Evolutionary conservation across 2,113 vertebrate species (phyloP).

Genomic region (Eidolon helvum): DNA sequence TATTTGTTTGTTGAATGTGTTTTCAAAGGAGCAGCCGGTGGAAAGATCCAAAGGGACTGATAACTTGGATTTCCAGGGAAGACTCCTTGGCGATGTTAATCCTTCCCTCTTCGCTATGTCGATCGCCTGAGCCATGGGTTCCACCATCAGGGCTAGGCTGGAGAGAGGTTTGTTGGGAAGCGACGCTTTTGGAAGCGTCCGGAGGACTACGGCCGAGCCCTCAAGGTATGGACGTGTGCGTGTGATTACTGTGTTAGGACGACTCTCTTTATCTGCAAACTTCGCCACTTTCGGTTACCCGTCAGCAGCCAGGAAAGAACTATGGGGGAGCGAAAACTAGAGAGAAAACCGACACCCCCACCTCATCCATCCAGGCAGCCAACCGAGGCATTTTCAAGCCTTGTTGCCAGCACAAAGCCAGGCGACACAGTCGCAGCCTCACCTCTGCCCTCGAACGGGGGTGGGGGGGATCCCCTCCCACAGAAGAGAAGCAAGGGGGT

Average conservation of each 20-base stretch:
- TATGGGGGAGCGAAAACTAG: not conserved
- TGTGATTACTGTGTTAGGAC: not conserved
- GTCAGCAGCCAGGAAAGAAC: not conserved
- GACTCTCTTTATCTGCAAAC: conserved; percentile 45
- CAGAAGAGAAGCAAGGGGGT: not conserved
- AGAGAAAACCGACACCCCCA: not conserved
- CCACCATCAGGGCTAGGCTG: not conserved
- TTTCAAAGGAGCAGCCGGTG: conserved; percentile 45
- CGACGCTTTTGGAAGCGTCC: not conserved
- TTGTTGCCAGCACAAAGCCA: conserved; percentile 16
- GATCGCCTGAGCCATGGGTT: conserved; percentile 24
- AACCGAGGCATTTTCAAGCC: not conserved
- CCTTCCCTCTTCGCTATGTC: not conserved
- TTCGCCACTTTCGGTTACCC: conserved; percentile 10
- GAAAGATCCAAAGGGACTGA: conserved; percentile 1
- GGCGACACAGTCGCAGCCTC: not conserved
- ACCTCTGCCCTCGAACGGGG: not conserved
- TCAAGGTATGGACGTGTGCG: conserved; percentile 35
- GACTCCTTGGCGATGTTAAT: not conserved
- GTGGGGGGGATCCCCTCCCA: not conserved
- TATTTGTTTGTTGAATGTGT: conserved; percentile 19
- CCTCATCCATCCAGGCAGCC: not conserved
- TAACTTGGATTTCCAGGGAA: conserved; percentile 28
- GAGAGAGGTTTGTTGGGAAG: conserved; percentile 17
- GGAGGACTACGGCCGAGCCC: conserved; percentile 23